Evolutionary conservation across 64 coral and sea anemone species (phyloP), one percentile per base, ranked within the genome.

Genomic region (Montipora sp.): DNA sequence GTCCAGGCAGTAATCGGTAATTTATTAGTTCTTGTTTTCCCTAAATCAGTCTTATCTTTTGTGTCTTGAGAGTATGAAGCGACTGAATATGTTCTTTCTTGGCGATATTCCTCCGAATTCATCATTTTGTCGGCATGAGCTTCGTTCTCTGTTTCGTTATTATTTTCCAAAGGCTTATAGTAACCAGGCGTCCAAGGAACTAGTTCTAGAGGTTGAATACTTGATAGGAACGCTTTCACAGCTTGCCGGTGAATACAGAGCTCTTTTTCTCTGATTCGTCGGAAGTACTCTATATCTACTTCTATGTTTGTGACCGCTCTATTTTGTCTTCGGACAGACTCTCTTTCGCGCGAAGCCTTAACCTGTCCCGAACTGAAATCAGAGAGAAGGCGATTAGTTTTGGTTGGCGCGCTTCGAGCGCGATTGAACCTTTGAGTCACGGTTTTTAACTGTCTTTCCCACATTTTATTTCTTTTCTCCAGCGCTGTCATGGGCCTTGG

Each of bases 401-500:
- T 90, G 11, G 95, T 77, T 13, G 95, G 95, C 1, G 95, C 95
- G 60, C 95, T 98, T 0, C 95, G 83, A 4, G 95, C 92, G 47
- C 95, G 82, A 44, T 98, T 94, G 3, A 98, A 83, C 47, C 92
- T 77, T 53, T 98, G 95, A 48, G 95, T 98, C 13, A 98, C 89
- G 11, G 83, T 88, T 27, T 84, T 89, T 2, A 98, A 43, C 19
- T 98, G 92, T 50, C 80, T 94, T 47, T 98, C 95, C 95, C 95
- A 98, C 48, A 98, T 50, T 72, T 77, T 94, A 47, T 94, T 98
- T 16, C 95, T 69, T 49, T 89, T 98, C n/a, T 98, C 89, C 80
- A 98, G 75, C 51, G 95, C 93, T 48, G 95, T 98, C 89, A 98
- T 94, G 3, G 95, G 95, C 73, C 95, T 80, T 45, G 95, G 92